A percentile compares a stretch with the other conserved stretches of the same genome.
Evolutionary conservation across 2,113 vertebrate genomes (phyloP).

Genomic region (Charadrius vociferus): DNA sequence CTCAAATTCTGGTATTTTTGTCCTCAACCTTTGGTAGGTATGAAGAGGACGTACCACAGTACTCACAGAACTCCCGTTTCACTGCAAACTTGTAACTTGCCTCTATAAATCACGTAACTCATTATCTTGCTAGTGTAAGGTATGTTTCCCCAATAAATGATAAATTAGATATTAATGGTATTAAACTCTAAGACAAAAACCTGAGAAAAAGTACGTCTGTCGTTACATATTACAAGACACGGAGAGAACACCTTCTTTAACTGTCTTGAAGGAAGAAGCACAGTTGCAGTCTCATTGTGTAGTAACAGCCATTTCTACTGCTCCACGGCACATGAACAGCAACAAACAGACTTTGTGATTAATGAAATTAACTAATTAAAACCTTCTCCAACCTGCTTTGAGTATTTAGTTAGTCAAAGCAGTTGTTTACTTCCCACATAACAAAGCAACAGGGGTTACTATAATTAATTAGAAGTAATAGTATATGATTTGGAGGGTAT

Average conservation of each 20-base stretch:
- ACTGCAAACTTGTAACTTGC: background rate
- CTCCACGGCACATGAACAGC: background rate
- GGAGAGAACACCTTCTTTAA: background rate
- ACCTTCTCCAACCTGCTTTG: background rate
- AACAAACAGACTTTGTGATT: background rate
- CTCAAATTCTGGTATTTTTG: background rate
- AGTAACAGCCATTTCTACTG: background rate
- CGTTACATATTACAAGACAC: background rate
- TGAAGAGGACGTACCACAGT: background rate
- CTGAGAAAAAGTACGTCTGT: background rate
- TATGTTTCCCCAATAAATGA: background rate
- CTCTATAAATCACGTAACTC: background rate
- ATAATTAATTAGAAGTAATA: background rate
- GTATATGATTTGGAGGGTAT: background rate
- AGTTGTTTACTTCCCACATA: slow-evolving; percentile 1
- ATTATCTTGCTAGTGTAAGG: background rate
- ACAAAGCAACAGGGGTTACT: background rate
- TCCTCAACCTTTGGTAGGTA: background rate
- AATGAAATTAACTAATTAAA: slow-evolving; percentile 24
- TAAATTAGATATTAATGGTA: background rate
- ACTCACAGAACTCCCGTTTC: background rate
- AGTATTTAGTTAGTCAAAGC: slow-evolving; percentile 28
- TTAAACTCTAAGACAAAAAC: background rate
- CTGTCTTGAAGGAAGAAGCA: background rate
- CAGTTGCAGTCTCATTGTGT: background rate